phyloP scores from a whole-genome alignment of 1,140 invertebrate genomes.

The Euwallacea fornicatus region DNA sequence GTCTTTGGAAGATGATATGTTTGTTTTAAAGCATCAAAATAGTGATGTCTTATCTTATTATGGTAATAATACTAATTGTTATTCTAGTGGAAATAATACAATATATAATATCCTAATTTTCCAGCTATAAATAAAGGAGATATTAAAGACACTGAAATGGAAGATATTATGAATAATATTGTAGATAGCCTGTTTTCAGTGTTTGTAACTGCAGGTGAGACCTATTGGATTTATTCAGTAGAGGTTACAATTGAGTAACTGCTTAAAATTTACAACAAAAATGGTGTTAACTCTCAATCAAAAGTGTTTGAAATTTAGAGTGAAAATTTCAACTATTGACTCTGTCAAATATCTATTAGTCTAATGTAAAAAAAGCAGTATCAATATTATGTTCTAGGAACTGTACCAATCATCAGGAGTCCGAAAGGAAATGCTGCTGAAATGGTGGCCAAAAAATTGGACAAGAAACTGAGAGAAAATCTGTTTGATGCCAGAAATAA shows the following conservation, averaged over 20 bases:
- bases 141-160: conserved; percentile 95
- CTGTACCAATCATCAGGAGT: conserved; percentile 94
- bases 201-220: conserved; percentile 86
- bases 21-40: conserved; percentile 90
- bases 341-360: neutral
- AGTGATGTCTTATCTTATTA: conserved; percentile 92
- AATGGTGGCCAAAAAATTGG: conserved; percentile 95
- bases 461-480: conserved; percentile 97
- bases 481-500: conserved; percentile 95
- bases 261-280: too few relatives aligned
- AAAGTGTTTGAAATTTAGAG: neutral
- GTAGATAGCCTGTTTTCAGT: conserved; percentile 97
- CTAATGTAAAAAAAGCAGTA: neutral
- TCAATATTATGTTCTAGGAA: conserved; percentile 59
- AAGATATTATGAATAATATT: conserved; percentile 89
- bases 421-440: conserved; percentile 96
- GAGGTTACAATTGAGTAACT: too few relatives aligned
- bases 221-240: neutral
- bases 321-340: neutral
- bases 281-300: too few relatives aligned
- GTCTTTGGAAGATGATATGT: conserved; percentile 96
- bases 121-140: conserved; percentile 92
- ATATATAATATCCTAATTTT: conserved; percentile 38
- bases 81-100: conserved; percentile 17
- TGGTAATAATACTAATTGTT: conserved; percentile 59